Evolutionary conservation across 2,888 invertebrate species (phyloP), one percentile per base, ranked within the genome.

Genomic region (Lasioglossum calceatum): DNA sequence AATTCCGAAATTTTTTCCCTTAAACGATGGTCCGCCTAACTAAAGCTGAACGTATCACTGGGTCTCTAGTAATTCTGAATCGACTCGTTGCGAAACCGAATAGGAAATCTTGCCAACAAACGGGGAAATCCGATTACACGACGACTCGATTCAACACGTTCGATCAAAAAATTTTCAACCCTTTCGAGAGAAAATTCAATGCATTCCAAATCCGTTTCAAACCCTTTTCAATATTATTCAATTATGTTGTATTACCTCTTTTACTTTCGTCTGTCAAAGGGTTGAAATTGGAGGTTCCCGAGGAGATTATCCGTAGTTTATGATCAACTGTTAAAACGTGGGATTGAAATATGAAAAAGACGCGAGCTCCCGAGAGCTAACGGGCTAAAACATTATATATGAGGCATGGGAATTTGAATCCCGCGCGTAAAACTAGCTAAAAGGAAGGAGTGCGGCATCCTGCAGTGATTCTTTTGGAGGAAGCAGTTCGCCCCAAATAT

Each of bases 391-490:
- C 2, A 70, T 39, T 39, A 70, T 70, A n/a, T 39, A 39, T 23
- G 70, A 70, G 70, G 4, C 23, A 4, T 70, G 70, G 70, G 70
- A 70, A 70, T 70, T 70, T 23, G 70, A 70, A 70, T 39, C 39
- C 70, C 70, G 70, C 19, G 70, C 23, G 70, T 70, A 36, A 70
- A 70, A 39, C 70, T 70, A 70, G 70, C 39, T 70, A 70, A 70
- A 36, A 10, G 67, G 70, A 23, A 36, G 23, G 23, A 23, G 19
- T 0, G 8, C 67, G 19, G 32, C 0, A 23, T 70, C 4, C 12
- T 10, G 70, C 70, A 39, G 39, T 39, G 39, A 70, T 70, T 70
- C 70, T 70, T 39, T 39, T n/a, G 39, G 70, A 39, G 19, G 70
- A 8, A 19, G 70, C 36, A 39, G 39, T 70, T 36, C 39, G 7